Conservation (phyloP, 2,113 vertebrate genomes). For the Arenaria interpres region DNA sequence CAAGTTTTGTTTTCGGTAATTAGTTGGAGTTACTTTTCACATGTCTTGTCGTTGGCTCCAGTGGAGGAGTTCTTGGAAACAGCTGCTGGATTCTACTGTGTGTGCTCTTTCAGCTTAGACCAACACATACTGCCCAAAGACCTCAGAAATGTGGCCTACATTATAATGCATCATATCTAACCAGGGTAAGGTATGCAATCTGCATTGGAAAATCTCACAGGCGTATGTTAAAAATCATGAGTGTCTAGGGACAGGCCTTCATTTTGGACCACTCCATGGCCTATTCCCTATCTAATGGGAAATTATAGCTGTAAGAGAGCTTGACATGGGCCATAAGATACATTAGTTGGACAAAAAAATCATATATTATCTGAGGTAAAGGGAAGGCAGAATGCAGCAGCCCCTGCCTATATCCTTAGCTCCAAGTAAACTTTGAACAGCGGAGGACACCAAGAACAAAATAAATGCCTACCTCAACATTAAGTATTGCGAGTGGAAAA, state of each 20-base stretch:
- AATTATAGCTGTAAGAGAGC: neutral
- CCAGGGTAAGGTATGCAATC: neutral
- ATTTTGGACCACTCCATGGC: neutral
- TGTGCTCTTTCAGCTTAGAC: neutral
- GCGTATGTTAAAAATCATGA: conserved; percentile 4
- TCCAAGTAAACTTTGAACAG: neutral
- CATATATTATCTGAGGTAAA: neutral
- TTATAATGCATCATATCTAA: neutral
- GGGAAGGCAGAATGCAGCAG: neutral
- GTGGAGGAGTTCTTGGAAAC: neutral
- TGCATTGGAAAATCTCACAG: neutral
- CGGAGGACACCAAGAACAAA: neutral
- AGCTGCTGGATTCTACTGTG: neutral
- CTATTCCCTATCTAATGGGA: neutral
- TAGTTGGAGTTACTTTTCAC: neutral
- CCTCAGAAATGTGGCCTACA: neutral
- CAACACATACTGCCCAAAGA: neutral
- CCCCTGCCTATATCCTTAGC: neutral
- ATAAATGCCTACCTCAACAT: neutral
- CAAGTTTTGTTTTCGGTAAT: neutral
- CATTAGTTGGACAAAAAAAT: neutral
- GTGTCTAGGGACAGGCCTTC: neutral
- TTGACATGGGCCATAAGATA: neutral
- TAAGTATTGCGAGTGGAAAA: neutral
- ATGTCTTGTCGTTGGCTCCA: neutral